Evolutionary conservation across 2,888 invertebrate genomes (phyloP), one percentile per base, ranked within the genome.

Genomic region (Ashinkailepas kermadecensis): DNA sequence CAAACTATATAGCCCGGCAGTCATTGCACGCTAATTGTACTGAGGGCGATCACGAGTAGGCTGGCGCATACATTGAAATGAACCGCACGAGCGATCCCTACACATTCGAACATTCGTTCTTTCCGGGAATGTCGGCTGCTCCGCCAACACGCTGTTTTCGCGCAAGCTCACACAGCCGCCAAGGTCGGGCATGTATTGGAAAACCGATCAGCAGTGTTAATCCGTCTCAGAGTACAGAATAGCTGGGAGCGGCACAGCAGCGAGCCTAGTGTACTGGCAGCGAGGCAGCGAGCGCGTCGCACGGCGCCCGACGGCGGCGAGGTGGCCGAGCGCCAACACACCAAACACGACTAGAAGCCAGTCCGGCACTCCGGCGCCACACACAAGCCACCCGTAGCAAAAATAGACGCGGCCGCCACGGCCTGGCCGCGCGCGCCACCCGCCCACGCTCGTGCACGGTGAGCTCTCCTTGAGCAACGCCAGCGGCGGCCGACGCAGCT

Each of bases 291-390:
- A 10, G 8, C 10, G n/a, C n/a, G 23, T 9, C 9, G 9, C 9
- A 23, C 15, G 70, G 15, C 7, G 70, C 12, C 13, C 39, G 13
- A 39, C 12, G 67, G 25, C 13, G 25, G 39, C 39, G 65, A 7
- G 39, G 12, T 25, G 70, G 23, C 67, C 15, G 70, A 39, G 62
- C 62, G 62, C 25, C 70, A 70, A 25, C 12, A 70, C 70, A 70
- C 70, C 23, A 70, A 39, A 70, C 25, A 70, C 70, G 70, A 70
- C 70, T 70, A 70, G 70, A 70, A 39, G 39, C 70, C 67, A 25
- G 70, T 13, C n/a, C 64, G 64, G 15, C 21, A 21, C 21, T 6
- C 21, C 21, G 21, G 67, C 67, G 67, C 67, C 12, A 23, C 67
- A 12, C 23, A 23, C 64, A 21, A 10, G 21, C 21, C 64, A 10